These are phyloP conservation scores for Lycophotia porphyrea DNA, from an alignment of 2,888 invertebrate genomes.

Conservation along the genomic window DNA sequence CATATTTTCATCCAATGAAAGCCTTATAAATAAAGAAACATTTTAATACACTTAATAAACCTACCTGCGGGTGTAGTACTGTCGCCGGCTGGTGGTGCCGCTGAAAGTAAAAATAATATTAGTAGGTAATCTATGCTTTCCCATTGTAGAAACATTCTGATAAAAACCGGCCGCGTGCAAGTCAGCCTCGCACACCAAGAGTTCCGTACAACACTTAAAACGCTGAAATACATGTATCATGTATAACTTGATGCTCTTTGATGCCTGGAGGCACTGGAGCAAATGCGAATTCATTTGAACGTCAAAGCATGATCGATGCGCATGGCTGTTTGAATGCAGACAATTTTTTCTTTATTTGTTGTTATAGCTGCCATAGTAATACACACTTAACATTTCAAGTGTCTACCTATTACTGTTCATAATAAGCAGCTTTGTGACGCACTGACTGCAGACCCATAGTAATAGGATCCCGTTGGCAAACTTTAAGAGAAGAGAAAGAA, in stretches of 20 bases:
- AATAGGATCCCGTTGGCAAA: too few species aligned
- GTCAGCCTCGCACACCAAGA: background rate
- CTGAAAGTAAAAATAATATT: background rate
- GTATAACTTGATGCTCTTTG: too few species aligned
- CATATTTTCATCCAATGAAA: background rate
- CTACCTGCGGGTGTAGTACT: too few species aligned
- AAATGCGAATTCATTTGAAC: too few species aligned
- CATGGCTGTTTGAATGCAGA: too few species aligned
- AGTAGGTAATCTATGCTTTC: background rate
- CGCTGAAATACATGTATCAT: background rate
- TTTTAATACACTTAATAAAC: background rate
- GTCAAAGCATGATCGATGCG: too few species aligned
- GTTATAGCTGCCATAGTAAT: background rate
- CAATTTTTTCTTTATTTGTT: too few species aligned
- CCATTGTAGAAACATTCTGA: background rate
- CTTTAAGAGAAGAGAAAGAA: background rate
- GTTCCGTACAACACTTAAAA: background rate
- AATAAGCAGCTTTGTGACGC: background rate
- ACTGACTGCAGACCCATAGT: background rate
- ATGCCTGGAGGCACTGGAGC: too few species aligned
- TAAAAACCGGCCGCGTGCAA: background rate
- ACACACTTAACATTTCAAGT: too few species aligned
- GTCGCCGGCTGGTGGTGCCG: fast-evolving
- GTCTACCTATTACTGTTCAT: too few species aligned
- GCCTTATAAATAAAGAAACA: background rate